Evolutionary conservation across 2,113 vertebrate species (phyloP).

Genomic region (Morone saxatilis): DNA sequence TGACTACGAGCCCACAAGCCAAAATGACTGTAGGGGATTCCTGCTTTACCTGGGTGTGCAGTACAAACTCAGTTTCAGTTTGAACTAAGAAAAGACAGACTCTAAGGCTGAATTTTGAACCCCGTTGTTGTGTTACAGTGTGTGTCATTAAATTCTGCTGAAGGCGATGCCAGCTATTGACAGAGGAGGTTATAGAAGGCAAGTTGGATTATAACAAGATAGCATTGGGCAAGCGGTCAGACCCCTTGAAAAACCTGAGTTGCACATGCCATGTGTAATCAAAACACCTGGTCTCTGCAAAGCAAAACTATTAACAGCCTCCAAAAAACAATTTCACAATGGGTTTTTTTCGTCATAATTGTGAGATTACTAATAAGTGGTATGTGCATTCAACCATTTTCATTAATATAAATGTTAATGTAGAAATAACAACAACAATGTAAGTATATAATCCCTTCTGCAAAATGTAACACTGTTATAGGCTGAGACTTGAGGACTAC

Average conservation of each 20-base stretch:
- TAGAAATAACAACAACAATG: neutral
- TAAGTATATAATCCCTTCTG: neutral
- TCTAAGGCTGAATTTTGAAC: neutral
- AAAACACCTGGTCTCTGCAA: neutral
- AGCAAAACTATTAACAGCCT: neutral
- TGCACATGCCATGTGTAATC: neutral
- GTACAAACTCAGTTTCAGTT: slow-evolving; percentile 32
- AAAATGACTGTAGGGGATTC: slow-evolving; percentile 45
- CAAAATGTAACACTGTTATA: neutral
- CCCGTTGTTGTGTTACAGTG: slow-evolving; percentile 7
- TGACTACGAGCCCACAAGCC: slow-evolving; percentile 41
- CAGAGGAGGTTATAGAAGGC: slow-evolving; percentile 28
- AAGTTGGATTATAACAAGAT: slow-evolving; percentile 34
- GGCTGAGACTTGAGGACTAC: neutral
- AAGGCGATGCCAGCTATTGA: slow-evolving; percentile 33
- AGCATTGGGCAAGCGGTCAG: neutral
- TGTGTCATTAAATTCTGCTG: slow-evolving; percentile 51
- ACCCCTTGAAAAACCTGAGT: neutral
- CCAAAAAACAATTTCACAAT: neutral
- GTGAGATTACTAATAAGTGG: neutral
- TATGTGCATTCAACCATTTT: neutral
- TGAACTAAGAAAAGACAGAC: slow-evolving; percentile 20
- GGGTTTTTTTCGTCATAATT: neutral
- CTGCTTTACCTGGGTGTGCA: slow-evolving; percentile 14
- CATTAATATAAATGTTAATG: neutral